A percentile compares a stretch with the other conserved stretches of the same genome.
Evolutionary conservation across 2,888 invertebrate genomes (phyloP).

Genomic region (Physocephala rufipes): DNA sequence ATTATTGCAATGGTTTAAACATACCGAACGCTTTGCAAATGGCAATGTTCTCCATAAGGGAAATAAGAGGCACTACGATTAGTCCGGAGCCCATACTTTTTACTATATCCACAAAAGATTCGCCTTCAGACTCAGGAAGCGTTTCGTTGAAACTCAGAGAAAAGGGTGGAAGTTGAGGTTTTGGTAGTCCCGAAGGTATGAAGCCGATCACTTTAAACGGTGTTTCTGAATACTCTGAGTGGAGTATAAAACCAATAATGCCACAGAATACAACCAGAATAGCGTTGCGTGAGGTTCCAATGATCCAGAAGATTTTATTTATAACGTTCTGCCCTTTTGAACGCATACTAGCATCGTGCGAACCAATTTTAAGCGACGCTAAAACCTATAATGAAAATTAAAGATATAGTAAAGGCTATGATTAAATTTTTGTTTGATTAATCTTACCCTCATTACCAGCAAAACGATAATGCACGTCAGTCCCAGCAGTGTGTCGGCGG

Average conservation of each 20-base stretch:
- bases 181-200: conserved; percentile 81
- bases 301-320: conserved; percentile 77
- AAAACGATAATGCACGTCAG: conserved; percentile 78
- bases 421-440: too few relatives aligned
- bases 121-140: conserved; percentile 60
- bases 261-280: conserved; percentile 82
- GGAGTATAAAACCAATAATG: conserved; percentile 74
- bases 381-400: conserved; percentile 68
- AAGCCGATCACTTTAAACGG: conserved; percentile 75
- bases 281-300: conserved; percentile 84
- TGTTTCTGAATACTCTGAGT: conserved; percentile 57
- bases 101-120: conserved; percentile 75
- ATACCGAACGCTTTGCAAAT: conserved; percentile 93
- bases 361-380: conserved; percentile 73
- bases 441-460: conserved; percentile 76
- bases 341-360: conserved; percentile 67
- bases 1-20: conserved; percentile 48
- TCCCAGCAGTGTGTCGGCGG: conserved; percentile 81
- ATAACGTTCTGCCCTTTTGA: conserved; percentile 70
- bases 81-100: conserved; percentile 85
- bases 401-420: neutral
- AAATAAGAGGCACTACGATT: conserved; percentile 85
- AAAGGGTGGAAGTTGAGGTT: conserved; percentile 74
- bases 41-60: conserved; percentile 89
- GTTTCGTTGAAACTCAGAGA: conserved; percentile 70